These are phyloP conservation scores for Chironomus striatipennis DNA, from an alignment of 1,140 invertebrate species.

Conservation along the genomic window DNA sequence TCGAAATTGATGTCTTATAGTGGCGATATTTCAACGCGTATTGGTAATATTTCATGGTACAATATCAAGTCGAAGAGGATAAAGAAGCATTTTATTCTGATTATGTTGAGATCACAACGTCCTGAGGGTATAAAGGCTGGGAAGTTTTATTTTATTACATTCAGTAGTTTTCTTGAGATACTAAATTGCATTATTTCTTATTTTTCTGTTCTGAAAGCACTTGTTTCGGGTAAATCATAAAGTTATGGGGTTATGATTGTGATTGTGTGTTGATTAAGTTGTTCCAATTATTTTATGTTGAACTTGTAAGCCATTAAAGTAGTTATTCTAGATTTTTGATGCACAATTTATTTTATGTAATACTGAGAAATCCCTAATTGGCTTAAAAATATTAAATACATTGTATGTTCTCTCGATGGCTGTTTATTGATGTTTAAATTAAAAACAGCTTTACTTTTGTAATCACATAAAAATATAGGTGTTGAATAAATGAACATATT, in stretches of 20 bases:
- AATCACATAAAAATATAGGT: too few relatives aligned
- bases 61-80: background rate
- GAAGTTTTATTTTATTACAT: background rate
- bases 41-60: slow-evolving; percentile 2
- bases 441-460: too few relatives aligned
- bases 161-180: background rate
- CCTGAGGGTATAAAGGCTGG: background rate
- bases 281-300: too few relatives aligned
- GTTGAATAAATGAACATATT: too few relatives aligned
- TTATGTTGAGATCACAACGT: background rate
- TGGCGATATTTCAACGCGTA: background rate
- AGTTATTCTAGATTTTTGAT: too few relatives aligned
- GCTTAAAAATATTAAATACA: too few relatives aligned
- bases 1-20: background rate
- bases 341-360: too few relatives aligned
- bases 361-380: too few relatives aligned
- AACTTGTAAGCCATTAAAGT: too few relatives aligned
- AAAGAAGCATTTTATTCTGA: background rate
- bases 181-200: background rate
- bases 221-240: background rate
- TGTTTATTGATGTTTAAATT: too few relatives aligned
- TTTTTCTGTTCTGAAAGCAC: background rate
- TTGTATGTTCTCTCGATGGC: too few relatives aligned
- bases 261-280: too few relatives aligned
- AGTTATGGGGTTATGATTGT: background rate